Percentiles rank a stretch among this genome's conserved stretches.
phyloP scores from a whole-genome alignment of 2,797 vertebrate species.

The Acipenser ruthenus region DNA sequence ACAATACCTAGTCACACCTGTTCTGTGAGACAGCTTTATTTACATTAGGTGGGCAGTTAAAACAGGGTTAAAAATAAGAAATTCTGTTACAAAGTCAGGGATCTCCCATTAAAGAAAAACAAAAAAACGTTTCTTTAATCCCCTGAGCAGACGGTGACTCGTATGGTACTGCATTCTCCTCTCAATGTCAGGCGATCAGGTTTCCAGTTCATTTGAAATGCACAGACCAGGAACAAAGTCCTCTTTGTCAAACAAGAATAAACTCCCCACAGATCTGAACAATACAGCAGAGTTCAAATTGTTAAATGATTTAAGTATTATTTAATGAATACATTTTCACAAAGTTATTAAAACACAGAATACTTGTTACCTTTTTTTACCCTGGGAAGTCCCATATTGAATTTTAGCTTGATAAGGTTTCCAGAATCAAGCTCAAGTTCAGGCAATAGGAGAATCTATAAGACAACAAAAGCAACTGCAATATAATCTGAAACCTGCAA shows the following conservation, averaged over 20 bases:
- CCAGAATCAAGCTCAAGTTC: not conserved
- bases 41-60: not conserved
- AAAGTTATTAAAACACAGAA: slow-evolving; percentile 31
- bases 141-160: slow-evolving; percentile 22
- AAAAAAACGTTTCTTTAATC: slow-evolving; percentile 43
- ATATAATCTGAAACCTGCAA: too few relatives aligned
- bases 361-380: not conserved
- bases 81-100: slow-evolving; percentile 19
- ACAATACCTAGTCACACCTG: too few relatives aligned
- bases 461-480: too few relatives aligned
- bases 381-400: not conserved
- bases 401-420: not conserved
- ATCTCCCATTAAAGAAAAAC: slow-evolving; percentile 27
- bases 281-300: slow-evolving; percentile 35
- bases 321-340: slow-evolving; percentile 38
- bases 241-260: slow-evolving; percentile 43
- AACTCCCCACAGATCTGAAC: slow-evolving; percentile 44
- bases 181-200: slow-evolving; percentile 31
- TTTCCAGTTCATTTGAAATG: slow-evolving; percentile 45
- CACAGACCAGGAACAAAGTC: slow-evolving; percentile 45
- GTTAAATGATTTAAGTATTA: slow-evolving; percentile 44
- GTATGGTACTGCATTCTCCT: slow-evolving; percentile 24
- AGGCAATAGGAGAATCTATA: too few relatives aligned
- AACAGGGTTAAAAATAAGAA: slow-evolving; percentile 5
- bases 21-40: too few relatives aligned